Evolutionary conservation across 2,888 invertebrate genomes (phyloP).

Genomic region (Podabrus alpinus): DNA sequence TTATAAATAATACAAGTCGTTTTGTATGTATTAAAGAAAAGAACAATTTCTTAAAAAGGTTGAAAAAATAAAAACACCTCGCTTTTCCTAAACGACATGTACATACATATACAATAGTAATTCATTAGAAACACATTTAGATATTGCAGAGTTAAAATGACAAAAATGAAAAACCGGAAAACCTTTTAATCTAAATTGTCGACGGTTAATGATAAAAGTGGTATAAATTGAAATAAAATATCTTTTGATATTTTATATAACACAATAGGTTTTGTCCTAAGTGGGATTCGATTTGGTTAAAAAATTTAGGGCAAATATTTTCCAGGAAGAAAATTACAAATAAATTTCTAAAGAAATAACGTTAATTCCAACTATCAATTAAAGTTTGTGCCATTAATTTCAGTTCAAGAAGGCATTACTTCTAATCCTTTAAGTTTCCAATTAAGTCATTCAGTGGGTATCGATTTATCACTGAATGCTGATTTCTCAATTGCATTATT

Average conservation of each 20-base stretch:
- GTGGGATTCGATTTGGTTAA: not conserved
- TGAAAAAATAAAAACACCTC: too few species aligned
- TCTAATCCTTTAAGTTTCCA: not conserved
- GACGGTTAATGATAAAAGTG: not conserved
- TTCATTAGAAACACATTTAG: conserved; percentile 18
- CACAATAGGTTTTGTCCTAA: not conserved
- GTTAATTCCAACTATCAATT: not conserved
- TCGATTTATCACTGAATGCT: not conserved
- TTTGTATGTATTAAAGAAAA: not conserved
- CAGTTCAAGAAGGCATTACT: not conserved
- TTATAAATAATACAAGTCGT: not conserved
- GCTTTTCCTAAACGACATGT: too few species aligned
- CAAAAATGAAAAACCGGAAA: not conserved
- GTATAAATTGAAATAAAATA: not conserved
- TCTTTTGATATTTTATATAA: not conserved
- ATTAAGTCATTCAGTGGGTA: not conserved
- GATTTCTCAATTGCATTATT: not conserved
- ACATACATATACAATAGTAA: not conserved
- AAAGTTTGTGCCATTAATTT: not conserved
- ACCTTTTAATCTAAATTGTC: not conserved
- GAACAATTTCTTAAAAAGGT: not conserved
- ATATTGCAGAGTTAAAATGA: conserved; percentile 1
- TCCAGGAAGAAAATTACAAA: not conserved
- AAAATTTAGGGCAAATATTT: not conserved
- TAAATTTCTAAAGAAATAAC: not conserved